phyloP scores from a whole-genome alignment of 2,888 invertebrate genomes.

The Tetramorium bicarinatum region DNA sequence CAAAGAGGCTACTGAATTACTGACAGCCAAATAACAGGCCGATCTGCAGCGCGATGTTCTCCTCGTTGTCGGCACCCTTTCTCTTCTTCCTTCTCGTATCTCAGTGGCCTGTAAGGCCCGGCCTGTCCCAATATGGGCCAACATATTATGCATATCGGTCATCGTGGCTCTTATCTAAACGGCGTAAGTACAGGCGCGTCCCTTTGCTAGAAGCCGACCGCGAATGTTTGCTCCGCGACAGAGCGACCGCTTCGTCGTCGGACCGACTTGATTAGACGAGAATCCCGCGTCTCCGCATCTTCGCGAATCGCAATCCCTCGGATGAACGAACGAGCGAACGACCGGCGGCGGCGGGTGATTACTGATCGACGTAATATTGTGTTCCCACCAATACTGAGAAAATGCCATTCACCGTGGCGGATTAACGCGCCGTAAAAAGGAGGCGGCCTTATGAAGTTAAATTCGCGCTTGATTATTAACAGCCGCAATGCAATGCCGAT shows the following conservation, averaged over 20 bases:
- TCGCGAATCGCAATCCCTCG: conserved; percentile 57
- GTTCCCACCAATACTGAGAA: conserved; percentile 40
- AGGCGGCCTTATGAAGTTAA: conserved; percentile 45
- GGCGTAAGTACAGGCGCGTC: conserved; percentile 75
- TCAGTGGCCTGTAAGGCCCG: conserved; percentile 56
- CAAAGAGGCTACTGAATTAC: conserved; percentile 80
- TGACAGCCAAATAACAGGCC: conserved; percentile 82
- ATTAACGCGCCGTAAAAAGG: conserved; percentile 33
- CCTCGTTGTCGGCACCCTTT: conserved; percentile 76
- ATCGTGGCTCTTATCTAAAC: conserved; percentile 80
- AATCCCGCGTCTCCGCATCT: conserved; percentile 54
- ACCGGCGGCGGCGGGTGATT: conserved; percentile 1
- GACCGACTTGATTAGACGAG: conserved; percentile 73
- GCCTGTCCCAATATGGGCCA: conserved; percentile 79
- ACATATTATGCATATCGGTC: conserved; percentile 79
- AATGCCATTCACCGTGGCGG: conserved; percentile 23
- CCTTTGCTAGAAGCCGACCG: conserved; percentile 77
- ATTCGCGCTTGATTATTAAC: conserved; percentile 57
- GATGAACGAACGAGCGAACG: conserved; percentile 1
- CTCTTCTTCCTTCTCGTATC: conserved; percentile 65
- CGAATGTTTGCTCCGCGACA: conserved; percentile 72
- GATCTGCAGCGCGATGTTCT: conserved; percentile 78
- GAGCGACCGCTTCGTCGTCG: conserved; percentile 63
- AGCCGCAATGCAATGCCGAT: conserved; percentile 43
- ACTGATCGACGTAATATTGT: conserved; percentile 36